These are phyloP conservation scores for Ploceus nigricollis DNA, from an alignment of 2,113 vertebrate species.

Conservation along the genomic window DNA sequence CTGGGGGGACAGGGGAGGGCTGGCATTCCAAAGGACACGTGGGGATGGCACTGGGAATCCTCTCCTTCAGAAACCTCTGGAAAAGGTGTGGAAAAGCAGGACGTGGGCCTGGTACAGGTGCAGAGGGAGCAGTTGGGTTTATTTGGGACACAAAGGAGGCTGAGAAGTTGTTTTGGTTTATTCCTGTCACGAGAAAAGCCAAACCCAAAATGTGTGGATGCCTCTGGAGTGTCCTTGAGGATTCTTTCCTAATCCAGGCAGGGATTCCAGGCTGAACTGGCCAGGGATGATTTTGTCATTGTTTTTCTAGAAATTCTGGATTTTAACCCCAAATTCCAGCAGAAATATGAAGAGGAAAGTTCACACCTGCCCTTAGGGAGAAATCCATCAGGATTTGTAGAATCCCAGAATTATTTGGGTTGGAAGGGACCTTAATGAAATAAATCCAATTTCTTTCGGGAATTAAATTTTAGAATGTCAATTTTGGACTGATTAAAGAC, in stretches of 20 bases:
- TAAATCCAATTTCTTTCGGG: not conserved
- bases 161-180: not conserved
- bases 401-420: not conserved
- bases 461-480: not conserved
- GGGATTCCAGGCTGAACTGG: not conserved
- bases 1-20: not conserved
- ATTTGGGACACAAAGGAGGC: not conserved
- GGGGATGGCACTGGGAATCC: not conserved
- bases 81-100: not conserved
- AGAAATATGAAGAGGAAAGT: not conserved
- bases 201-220: not conserved
- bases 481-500: not conserved
- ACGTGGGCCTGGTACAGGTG: not conserved
- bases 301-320: not conserved
- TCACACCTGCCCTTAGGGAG: not conserved
- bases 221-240: not conserved
- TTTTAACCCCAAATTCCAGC: not conserved
- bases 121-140: not conserved
- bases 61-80: not conserved
- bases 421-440: not conserved
- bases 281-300: not conserved
- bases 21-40: not conserved
- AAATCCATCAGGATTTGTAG: not conserved
- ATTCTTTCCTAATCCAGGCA: not conserved
- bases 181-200: not conserved